Evolutionary conservation across 2,113 vertebrate genomes (phyloP), one percentile per base, ranked within the genome.

Genomic region (Microtus oregoni): DNA sequence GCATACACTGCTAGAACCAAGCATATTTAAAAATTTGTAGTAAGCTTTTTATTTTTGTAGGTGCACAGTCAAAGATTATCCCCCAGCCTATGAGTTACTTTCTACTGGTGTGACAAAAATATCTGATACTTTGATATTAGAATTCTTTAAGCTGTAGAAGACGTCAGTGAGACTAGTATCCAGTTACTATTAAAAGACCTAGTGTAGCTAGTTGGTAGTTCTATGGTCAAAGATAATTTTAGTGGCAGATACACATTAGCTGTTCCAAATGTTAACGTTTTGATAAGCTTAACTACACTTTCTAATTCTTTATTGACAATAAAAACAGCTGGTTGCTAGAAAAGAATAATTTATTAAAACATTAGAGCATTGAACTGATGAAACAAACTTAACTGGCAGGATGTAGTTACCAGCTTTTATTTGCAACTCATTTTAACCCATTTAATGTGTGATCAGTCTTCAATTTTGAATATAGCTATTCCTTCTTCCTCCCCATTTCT

Each of bases 301-400:
- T 70, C 44, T 87, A 58, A 82, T 89, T 77, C 83, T 52, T 85
- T 96, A 78, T 79, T 47, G 4, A 72, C 86, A 95, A 61, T 89
- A 22, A 15, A 90, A 95, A 63, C 75, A 73, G 38, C 2, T 89
- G 9, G 24, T 35, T 90, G 15, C 55, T 79, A 70, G 92, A 63
- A 19, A 58, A 75, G 58, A 91, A 0, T 10, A 76, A 22, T 58
- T 73, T 7, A 73, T 87, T 72, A 8, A 89, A 89, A 91, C 65
- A 73, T 50, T 61, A 67, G 11, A 81, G 67, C 28, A 55, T n/a
- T 47, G 13, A 26, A 50, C 44, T 65, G 26, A 65, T 7, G 38
- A 89, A 65, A 89, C 35, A 19, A 70, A 50, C 4, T 65, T 24
- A 79, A 1, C 5, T 82, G 8, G 7, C 6, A 15, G 2, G 26